Evolutionary conservation across 2,113 vertebrate genomes (phyloP).

Genomic region (Neotoma lepida): DNA sequence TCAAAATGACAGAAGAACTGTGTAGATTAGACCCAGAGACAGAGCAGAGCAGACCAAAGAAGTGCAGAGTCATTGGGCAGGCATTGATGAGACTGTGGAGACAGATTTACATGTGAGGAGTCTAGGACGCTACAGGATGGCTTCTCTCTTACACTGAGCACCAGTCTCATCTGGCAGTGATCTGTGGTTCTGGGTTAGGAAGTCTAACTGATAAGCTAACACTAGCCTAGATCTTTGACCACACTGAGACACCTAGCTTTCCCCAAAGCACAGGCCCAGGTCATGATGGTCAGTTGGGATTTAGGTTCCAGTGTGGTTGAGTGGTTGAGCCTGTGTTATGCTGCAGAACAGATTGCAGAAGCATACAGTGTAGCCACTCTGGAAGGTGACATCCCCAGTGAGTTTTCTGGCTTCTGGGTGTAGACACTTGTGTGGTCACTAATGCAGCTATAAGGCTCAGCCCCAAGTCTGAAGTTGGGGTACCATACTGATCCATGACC

Average conservation of each 20-base stretch:
- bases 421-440: constrained; percentile 92
- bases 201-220: constrained; percentile 88
- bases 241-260: constrained; percentile 91
- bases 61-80: too few relatives aligned
- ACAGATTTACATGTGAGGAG: constrained; percentile 89
- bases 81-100: not conserved
- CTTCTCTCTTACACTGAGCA: constrained; percentile 85
- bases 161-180: constrained; percentile 88
- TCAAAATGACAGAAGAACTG: not conserved
- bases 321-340: constrained; percentile 88
- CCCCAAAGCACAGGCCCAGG: constrained; percentile 91
- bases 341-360: constrained; percentile 95
- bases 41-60: not conserved
- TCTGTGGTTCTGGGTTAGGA: constrained; percentile 92
- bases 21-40: not conserved
- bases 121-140: constrained; percentile 89
- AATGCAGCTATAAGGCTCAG: constrained; percentile 95
- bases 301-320: constrained; percentile 90
- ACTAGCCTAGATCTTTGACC: constrained; percentile 87
- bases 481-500: constrained; percentile 93
- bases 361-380: constrained; percentile 92
- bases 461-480: constrained; percentile 93
- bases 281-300: constrained; percentile 90
- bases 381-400: constrained; percentile 93
- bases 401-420: constrained; percentile 92